phyloP scores from a whole-genome alignment of 2,888 invertebrate genomes.

The Poecilobothrus nobilitatus region DNA sequence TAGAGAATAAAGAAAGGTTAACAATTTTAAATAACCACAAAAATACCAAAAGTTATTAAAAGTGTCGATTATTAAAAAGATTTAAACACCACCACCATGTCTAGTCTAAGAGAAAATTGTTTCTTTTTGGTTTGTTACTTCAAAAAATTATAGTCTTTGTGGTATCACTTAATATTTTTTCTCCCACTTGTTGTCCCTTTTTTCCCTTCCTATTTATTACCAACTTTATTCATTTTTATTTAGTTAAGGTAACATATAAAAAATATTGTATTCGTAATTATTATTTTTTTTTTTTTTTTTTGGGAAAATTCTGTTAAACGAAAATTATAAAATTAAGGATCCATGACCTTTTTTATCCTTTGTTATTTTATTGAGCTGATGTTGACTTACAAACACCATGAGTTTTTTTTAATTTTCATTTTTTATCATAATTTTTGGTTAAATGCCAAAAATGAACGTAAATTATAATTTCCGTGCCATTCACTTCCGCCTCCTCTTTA shows the following conservation, averaged over 20 bases:
- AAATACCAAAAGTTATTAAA: neutral
- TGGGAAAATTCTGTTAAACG: neutral
- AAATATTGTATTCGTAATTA: neutral
- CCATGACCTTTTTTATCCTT: neutral
- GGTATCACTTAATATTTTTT: neutral
- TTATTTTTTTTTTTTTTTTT: neutral
- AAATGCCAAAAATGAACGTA: neutral
- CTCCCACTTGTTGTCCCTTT: too few relatives aligned
- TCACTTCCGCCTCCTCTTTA: constrained; percentile 4
- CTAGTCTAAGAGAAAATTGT: neutral
- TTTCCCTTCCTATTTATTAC: too few relatives aligned
- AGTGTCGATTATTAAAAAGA: neutral
- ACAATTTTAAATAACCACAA: neutral
- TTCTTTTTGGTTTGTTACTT: neutral
- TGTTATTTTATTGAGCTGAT: neutral
- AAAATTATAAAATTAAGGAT: neutral
- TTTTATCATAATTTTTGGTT: constrained; percentile 6
- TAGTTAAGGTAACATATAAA: too few relatives aligned
- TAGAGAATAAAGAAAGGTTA: neutral
- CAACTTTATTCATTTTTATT: too few relatives aligned
- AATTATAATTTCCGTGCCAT: constrained; percentile 2
- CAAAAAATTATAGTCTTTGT: neutral
- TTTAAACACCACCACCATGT: neutral
- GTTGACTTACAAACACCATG: neutral
- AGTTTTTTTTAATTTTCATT: neutral